These are phyloP conservation scores for Lasioglossum albipes DNA, from an alignment of 1,140 invertebrate genomes.

Conservation along the genomic window DNA sequence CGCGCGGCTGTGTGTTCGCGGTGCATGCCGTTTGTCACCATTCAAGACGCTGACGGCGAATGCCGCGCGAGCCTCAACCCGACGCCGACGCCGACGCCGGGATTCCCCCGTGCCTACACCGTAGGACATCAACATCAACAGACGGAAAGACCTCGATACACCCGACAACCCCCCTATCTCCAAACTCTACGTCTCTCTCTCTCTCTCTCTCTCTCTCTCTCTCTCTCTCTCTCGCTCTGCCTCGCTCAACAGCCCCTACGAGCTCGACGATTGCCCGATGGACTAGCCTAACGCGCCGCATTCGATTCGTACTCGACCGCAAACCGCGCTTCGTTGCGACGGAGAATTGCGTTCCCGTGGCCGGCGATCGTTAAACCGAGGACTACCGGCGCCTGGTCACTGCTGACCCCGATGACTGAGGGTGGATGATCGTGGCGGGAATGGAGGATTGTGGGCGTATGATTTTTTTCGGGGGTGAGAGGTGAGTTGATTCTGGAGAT, in stretches of 20 bases:
- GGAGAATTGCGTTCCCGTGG: slow-evolving; percentile 1
- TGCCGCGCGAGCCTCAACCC: slow-evolving; percentile 54
- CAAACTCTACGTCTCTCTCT: too few relatives aligned
- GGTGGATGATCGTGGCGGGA: too few relatives aligned
- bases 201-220: too few relatives aligned
- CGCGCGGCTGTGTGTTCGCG: slow-evolving; percentile 61
- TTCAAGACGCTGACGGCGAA: slow-evolving; percentile 63
- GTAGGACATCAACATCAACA: not conserved
- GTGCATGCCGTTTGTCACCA: slow-evolving; percentile 67
- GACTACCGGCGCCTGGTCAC: too few relatives aligned
- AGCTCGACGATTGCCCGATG: not conserved
- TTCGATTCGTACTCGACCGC: slow-evolving; percentile 6
- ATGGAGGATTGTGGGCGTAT: too few relatives aligned
- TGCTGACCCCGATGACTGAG: not conserved
- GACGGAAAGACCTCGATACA: not conserved
- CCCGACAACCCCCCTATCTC: too few relatives aligned
- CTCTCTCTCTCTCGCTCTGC: too few relatives aligned
- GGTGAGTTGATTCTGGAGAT: too few relatives aligned
- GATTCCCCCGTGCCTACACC: slow-evolving; percentile 45
- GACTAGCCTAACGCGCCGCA: slow-evolving; percentile 14
- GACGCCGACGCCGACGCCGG: slow-evolving; percentile 23
- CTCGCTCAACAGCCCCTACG: not conserved
- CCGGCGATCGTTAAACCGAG: slow-evolving; percentile 2
- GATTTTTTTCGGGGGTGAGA: too few relatives aligned
- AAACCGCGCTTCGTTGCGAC: not conserved